A percentile compares a stretch with the other conserved stretches of the same genome.
Conservation (phyloP, 2,888 invertebrate species). For the Orthosia cruda region DNA sequence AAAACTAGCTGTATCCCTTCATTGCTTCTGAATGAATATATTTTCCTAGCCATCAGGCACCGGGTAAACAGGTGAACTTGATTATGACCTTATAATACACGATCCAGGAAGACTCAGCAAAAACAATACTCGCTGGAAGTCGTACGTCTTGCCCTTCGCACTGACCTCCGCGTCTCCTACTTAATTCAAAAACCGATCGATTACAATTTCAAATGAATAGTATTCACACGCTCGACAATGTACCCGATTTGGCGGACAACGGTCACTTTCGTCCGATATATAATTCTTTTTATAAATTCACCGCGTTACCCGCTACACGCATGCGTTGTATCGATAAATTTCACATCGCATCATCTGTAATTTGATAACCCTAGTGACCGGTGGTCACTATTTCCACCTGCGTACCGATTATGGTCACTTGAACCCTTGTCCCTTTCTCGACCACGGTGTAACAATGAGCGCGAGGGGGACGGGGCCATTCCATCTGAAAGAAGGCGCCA, state of each 20-base stretch:
- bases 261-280: conserved; percentile 73
- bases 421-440: conserved; percentile 67
- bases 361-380: conserved; percentile 87
- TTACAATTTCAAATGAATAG: conserved; percentile 88
- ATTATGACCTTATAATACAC: conserved; percentile 56
- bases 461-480: conserved; percentile 68
- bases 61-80: conserved; percentile 55
- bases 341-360: conserved; percentile 85
- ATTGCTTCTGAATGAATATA: conserved; percentile 46
- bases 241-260: conserved; percentile 79
- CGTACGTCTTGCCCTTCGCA: conserved; percentile 77
- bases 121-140: conserved; percentile 60
- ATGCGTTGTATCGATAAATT: conserved; percentile 82
- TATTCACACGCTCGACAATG: conserved; percentile 86
- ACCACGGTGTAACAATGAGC: conserved; percentile 23
- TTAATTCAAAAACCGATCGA: conserved; percentile 78
- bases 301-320: conserved; percentile 85
- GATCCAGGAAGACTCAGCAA: conserved; percentile 69
- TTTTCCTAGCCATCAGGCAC: conserved; percentile 43
- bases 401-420: conserved; percentile 72
- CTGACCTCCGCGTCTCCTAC: conserved; percentile 78
- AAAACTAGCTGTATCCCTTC: conserved; percentile 33
- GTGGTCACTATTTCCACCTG: conserved; percentile 88
- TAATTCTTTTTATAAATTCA: conserved; percentile 69
- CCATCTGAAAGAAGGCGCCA: conserved; percentile 74